phyloP scores from a whole-genome alignment of 2,113 vertebrate genomes.

The Oophaga pumilio region DNA sequence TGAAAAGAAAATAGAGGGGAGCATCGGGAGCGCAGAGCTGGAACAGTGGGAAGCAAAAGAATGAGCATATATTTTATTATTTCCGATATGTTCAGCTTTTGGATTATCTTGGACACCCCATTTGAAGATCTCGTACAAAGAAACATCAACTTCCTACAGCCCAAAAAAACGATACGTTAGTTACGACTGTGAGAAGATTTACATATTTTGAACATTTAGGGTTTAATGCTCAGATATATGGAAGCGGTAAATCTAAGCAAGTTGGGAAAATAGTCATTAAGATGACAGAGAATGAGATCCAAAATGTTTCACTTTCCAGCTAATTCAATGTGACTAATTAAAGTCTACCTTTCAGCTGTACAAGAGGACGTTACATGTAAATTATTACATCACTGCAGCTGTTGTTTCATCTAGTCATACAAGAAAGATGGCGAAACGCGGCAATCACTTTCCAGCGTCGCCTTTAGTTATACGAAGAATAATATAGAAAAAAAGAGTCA shows the following conservation, averaged over 20 bases:
- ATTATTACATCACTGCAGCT: constrained; percentile 39
- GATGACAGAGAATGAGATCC: constrained; percentile 28
- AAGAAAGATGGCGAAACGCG: constrained; percentile 1
- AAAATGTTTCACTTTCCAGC: constrained; percentile 21
- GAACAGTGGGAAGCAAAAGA: too few relatives aligned
- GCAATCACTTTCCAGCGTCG: not conserved
- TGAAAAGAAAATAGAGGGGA: too few relatives aligned
- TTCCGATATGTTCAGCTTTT: too few relatives aligned
- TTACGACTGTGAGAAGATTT: not conserved
- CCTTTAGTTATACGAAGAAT: not conserved
- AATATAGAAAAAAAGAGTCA: not conserved
- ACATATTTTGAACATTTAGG: constrained; percentile 18
- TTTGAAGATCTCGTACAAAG: not conserved
- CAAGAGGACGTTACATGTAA: constrained; percentile 20
- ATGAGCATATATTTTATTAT: too few relatives aligned
- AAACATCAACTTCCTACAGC: not conserved
- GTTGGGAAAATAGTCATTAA: constrained; percentile 22
- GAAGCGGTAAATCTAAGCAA: not conserved
- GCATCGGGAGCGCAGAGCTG: too few relatives aligned
- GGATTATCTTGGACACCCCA: not conserved
- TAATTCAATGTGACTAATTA: constrained; percentile 27
- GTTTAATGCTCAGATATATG: not conserved
- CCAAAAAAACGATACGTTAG: not conserved
- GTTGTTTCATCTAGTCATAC: constrained; percentile 20
- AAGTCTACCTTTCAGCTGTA: constrained; percentile 34